A percentile compares a stretch with the other conserved stretches of the same genome.
Conservation (phyloP, 2,888 invertebrate genomes). For the Trileptium ribeirensis region DNA sequence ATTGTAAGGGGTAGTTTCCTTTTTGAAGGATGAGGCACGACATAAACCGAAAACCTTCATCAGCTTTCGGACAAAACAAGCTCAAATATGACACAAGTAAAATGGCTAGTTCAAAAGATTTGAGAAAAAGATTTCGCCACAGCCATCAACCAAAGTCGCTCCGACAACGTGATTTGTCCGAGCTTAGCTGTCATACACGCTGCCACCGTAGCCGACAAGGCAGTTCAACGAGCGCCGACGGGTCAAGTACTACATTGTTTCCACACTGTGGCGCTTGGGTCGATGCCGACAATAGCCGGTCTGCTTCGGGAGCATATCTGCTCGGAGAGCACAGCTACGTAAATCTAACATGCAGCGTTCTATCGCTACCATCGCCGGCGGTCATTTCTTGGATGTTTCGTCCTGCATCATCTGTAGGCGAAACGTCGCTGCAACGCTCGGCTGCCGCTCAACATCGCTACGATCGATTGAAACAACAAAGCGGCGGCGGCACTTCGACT, state of each 20-base stretch:
- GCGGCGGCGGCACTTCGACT: background rate
- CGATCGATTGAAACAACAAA: background rate
- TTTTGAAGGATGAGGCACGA: too few relatives aligned
- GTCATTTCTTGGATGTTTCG: conserved; percentile 6
- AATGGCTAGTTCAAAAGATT: too few relatives aligned
- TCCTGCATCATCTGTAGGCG: background rate
- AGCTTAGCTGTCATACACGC: background rate
- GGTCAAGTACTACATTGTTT: background rate
- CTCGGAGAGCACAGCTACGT: background rate
- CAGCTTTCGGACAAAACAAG: too few relatives aligned
- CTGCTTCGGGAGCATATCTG: conserved; percentile 5
- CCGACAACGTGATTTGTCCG: too few relatives aligned
- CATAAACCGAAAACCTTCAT: too few relatives aligned
- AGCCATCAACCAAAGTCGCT: too few relatives aligned
- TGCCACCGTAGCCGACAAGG: background rate
- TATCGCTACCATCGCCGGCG: conserved; percentile 19
- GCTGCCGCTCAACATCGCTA: background rate
- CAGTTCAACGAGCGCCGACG: background rate
- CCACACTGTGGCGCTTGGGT: conserved; percentile 24
- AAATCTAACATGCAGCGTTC: conserved; percentile 15
- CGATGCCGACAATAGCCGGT: conserved; percentile 1
- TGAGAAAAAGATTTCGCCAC: too few relatives aligned
- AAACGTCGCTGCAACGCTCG: background rate
- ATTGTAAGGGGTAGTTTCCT: too few relatives aligned
- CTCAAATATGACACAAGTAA: too few relatives aligned